Base-by-base conservation (phyloP, 1,140 invertebrate species). In the Drosophila mauritiana region DNA sequence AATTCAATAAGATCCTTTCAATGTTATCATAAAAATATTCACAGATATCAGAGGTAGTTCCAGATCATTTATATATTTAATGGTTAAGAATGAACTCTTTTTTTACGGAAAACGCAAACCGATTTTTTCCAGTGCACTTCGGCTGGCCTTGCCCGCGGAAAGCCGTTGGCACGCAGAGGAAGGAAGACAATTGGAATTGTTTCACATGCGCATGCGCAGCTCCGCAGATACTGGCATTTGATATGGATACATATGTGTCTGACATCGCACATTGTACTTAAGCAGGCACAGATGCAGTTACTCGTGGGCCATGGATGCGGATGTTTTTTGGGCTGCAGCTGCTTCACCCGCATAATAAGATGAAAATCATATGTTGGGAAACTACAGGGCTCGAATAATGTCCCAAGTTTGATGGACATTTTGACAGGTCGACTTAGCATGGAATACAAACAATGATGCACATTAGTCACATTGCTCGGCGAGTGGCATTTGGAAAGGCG, bases 91-190 rank as follows among this genome's bases (percentile, higher is more conserved):
- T 7, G 6, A 6, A 27, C 25, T 27, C 17, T 6, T 6, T 27
- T 27, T 27, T 6, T 27, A 27, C 0, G 7, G 2, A 39, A 42
- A 45, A 11, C 1, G 17, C 11, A 12, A 4, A 1, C 42, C 0
- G 7, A 20, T 5, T 17, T 51, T 51, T 6, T 4, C 2, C 0
- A 51, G 49, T 51, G 49, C 11, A 36, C 31, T 34, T 3, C 56
- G 56, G 6, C 48, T 76, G 84, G 83, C 83, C 82, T 88, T 86
- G 84, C 65, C 79, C 51, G 25, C 73, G 77, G 70, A 70, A 83
- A 58, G 46, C 25, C 58, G 64, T 58, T 58, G 72, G 42, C 72
- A 68, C 64, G 51, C 64, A 54, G 53, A 75, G 61, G 61, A 57
- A 55, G 43, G 25, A 54, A 77, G 43, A 79, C 83, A 89, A 80